Conservation (phyloP, 1,140 invertebrate genomes). For the Brachionus angularis region DNA sequence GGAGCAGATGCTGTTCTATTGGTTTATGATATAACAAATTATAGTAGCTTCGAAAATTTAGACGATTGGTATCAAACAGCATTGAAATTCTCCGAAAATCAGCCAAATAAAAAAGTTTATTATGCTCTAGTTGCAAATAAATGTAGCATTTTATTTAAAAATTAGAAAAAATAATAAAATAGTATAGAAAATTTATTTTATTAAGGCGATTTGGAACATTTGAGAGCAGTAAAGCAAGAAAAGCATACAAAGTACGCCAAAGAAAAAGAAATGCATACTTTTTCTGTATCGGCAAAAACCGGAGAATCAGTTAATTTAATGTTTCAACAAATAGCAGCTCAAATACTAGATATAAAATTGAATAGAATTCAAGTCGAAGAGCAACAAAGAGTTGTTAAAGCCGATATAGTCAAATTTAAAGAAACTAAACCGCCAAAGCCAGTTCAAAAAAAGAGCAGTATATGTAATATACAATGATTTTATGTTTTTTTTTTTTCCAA, state of each 20-base stretch:
- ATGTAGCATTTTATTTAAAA: slow-evolving; percentile 61
- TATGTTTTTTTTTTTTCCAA: too few species aligned
- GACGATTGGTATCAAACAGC: slow-evolving; percentile 69
- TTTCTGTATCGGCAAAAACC: slow-evolving; percentile 77
- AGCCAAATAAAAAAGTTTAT: slow-evolving; percentile 63
- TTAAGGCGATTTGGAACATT: slow-evolving; percentile 75
- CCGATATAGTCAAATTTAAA: slow-evolving; percentile 60
- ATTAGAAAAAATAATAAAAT: neutral
- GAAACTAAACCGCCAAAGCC: slow-evolving; percentile 7
- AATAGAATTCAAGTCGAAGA: slow-evolving; percentile 67
- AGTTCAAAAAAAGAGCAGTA: slow-evolving; percentile 11
- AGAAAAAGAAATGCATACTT: slow-evolving; percentile 69
- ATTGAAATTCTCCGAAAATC: slow-evolving; percentile 61
- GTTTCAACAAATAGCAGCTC: slow-evolving; percentile 66
- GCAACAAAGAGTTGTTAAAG: slow-evolving; percentile 66
- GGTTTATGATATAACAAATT: slow-evolving; percentile 80
- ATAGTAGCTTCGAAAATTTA: slow-evolving; percentile 72
- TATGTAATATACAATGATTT: slow-evolving; percentile 35
- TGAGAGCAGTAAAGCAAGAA: slow-evolving; percentile 72
- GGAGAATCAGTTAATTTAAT: slow-evolving; percentile 72
- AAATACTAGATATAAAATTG: slow-evolving; percentile 65
- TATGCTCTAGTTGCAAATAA: slow-evolving; percentile 80
- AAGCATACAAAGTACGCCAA: slow-evolving; percentile 72
- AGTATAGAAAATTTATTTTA: slow-evolving; percentile 1
- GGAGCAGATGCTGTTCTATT: slow-evolving; percentile 73